phyloP scores from a whole-genome alignment of 2,888 invertebrate genomes.

The Melolontha melolontha region DNA sequence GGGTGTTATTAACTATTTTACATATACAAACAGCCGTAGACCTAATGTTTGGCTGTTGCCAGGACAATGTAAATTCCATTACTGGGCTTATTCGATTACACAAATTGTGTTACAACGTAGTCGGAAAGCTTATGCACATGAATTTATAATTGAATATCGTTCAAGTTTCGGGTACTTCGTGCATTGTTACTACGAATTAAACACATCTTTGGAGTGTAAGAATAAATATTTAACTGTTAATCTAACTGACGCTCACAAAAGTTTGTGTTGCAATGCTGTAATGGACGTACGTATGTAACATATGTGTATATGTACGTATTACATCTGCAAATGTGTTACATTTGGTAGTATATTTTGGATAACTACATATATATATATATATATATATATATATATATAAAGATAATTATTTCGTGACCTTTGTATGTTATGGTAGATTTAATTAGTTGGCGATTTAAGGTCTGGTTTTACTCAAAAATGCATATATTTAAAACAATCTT shows the following conservation, averaged over 20 bases:
- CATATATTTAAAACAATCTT: no score
- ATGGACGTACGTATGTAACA: no score
- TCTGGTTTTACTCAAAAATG: no score
- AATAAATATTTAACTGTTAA: not conserved
- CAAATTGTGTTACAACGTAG: conserved; percentile 17
- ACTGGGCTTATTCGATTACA: conserved; percentile 24
- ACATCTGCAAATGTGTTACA: no score
- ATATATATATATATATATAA: no score
- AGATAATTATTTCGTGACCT: no score
- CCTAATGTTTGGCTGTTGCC: conserved; percentile 26
- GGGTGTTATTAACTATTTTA: conserved; percentile 28
- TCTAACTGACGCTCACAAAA: not conserved
- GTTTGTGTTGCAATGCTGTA: no score
- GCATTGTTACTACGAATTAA: conserved; percentile 13
- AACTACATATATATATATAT: no score
- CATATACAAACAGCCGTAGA: conserved; percentile 24
- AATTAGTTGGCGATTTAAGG: no score
- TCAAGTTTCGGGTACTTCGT: not conserved
- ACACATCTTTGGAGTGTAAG: not conserved
- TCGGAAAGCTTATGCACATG: conserved; percentile 22
- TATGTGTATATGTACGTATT: no score
- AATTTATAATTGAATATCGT: conserved; percentile 31
- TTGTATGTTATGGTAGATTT: no score
- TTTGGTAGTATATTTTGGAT: no score
- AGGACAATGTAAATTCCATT: conserved; percentile 31